Evolutionary conservation across 2,888 invertebrate genomes (phyloP).

Genomic region (Archaeoteleia sp.): DNA sequence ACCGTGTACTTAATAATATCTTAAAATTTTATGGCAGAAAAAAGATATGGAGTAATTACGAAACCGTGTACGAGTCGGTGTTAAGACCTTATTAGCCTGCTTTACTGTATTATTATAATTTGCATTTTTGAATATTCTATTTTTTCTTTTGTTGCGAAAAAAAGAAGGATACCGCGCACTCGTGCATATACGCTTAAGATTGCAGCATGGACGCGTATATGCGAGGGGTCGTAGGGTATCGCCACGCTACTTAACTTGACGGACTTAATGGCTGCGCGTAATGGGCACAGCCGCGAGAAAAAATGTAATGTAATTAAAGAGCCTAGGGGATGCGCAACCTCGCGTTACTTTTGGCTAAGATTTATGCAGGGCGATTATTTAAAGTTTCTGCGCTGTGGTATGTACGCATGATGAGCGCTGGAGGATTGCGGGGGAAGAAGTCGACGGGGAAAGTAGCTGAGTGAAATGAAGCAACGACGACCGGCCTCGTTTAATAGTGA

Average conservation of each 20-base stretch:
- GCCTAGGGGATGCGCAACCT: constrained; percentile 57
- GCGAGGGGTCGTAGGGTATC: constrained; percentile 57
- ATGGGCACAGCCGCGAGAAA: constrained; percentile 60
- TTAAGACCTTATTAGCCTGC: constrained; percentile 1
- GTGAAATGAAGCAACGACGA: no score
- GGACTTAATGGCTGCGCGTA: constrained; percentile 67
- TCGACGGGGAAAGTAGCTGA: no score
- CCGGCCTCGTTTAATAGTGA: no score
- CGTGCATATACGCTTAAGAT: constrained; percentile 38
- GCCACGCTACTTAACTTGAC: constrained; percentile 68
- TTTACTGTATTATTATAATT: constrained; percentile 31
- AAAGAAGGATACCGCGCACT: constrained; percentile 8
- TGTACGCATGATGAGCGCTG: constrained; percentile 4
- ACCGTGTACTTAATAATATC: constrained; percentile 35
- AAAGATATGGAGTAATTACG: constrained; percentile 28
- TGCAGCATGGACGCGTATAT: constrained; percentile 22
- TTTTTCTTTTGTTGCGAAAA: constrained; percentile 4
- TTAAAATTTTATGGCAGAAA: not conserved
- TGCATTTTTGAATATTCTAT: constrained; percentile 7
- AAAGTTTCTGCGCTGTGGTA: constrained; percentile 9
- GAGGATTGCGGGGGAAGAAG: no score
- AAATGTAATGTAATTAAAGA: constrained; percentile 64
- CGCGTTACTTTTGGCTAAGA: constrained; percentile 54
- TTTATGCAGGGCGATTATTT: constrained; percentile 64
- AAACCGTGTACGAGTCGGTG: not conserved